Base-by-base conservation (phyloP, 2,113 vertebrate genomes). In the Melanerpes aurifrons region DNA sequence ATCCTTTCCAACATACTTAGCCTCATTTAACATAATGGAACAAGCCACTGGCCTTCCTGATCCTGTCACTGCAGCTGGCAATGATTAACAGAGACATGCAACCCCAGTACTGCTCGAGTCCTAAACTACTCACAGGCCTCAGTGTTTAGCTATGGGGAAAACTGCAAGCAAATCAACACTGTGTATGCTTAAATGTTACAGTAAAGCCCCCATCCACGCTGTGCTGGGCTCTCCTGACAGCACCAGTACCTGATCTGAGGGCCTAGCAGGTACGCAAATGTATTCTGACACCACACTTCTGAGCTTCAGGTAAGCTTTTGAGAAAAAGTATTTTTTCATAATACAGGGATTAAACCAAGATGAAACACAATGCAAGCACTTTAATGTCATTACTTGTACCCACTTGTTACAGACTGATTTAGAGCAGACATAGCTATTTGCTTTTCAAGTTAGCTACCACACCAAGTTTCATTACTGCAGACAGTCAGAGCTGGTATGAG, bases 251-350 rank as follows among this genome's bases (percentile, higher is more conserved):
- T 97, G 94, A 96, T 96, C 96, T 80, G 96, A 97, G 96, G 95
- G 97, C 98, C 97, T 97, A 97, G 95, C 97, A 97, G 91, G 96
- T 97, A 97, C 96, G 93, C 97, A 97, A 62, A 97, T 91, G 95
- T 97, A 98, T 98, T 98, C 98, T 98, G 98, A 97, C 97, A 98
- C 96, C 97, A 98, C 98, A 98, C 97, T 97, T 98, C 98, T 98
- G 98, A 98, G 96, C 93, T 96, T 93, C 73, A 91, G 48, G 85
- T 84, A 73, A 89, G 87, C 83, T 93, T 97, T 92, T 96, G 94
- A 96, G 63, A 92, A 82, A 92, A 93, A 93, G 87, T 96, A 82
- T 95, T 62, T 89, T 96, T 95, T 62, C 87, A 96, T 95, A 82
- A 66, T 35, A 96, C 66, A 93, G 26, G 32, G 72, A 92, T 68